Percentiles rank a stretch among this genome's conserved stretches.
These are phyloP conservation scores for Clangula hyemalis DNA, from an alignment of 2,797 vertebrate species.

Conservation along the genomic window DNA sequence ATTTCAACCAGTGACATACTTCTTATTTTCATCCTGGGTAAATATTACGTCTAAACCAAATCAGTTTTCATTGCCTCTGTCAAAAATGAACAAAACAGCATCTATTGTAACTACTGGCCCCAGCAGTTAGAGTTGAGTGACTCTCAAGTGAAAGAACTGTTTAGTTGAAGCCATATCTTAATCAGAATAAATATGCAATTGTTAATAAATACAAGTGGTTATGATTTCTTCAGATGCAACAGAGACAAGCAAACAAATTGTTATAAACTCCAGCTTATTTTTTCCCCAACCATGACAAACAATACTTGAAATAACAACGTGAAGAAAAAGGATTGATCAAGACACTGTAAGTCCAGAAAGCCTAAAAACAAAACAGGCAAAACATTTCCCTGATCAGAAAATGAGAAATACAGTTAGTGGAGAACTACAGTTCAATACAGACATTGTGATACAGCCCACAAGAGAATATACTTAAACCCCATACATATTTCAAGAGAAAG, in stretches of 20 bases:
- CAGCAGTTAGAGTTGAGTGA: not conserved
- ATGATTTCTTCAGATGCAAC: not conserved
- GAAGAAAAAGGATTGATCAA: not conserved
- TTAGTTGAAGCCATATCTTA: not conserved
- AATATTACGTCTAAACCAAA: not conserved
- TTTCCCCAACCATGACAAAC: not conserved
- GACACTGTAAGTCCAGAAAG: not conserved
- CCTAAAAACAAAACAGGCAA: not conserved
- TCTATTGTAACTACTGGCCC: not conserved
- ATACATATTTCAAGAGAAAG: slow-evolving; percentile 2
- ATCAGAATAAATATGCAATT: not conserved
- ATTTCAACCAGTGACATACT: not conserved
- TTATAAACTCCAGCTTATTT: not conserved
- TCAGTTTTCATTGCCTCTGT: not conserved
- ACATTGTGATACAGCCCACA: not conserved
- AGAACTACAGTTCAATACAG: not conserved
- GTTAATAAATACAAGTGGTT: not conserved
- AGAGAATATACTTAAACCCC: not conserved
- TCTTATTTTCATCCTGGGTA: not conserved
- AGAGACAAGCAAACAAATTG: not conserved
- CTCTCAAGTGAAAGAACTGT: not conserved
- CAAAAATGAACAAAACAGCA: not conserved
- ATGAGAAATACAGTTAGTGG: not conserved
- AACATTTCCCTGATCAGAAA: not conserved
- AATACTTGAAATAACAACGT: not conserved